These are phyloP conservation scores for Chesias legatella DNA, from an alignment of 2,888 invertebrate species.

Conservation along the genomic window DNA sequence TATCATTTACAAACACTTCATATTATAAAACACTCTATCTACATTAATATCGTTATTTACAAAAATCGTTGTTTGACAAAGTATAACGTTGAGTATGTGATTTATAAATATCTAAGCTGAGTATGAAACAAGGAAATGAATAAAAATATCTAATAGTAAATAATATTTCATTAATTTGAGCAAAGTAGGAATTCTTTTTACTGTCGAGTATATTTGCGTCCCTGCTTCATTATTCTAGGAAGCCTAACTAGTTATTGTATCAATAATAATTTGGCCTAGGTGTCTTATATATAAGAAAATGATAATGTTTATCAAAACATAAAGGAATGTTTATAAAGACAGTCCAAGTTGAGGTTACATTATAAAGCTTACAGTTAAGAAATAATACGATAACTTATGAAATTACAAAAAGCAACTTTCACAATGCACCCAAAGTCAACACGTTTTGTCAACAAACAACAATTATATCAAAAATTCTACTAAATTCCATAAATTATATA, in stretches of 20 bases:
- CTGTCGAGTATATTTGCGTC: slow-evolving; percentile 27
- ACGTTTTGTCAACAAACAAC: slow-evolving; percentile 58
- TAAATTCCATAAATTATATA: slow-evolving; percentile 73
- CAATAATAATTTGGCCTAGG: slow-evolving; percentile 11
- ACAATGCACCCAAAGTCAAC: slow-evolving; percentile 65
- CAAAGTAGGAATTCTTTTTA: slow-evolving; percentile 42
- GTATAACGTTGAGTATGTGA: slow-evolving; percentile 64
- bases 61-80: slow-evolving; percentile 43
- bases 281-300: slow-evolving; percentile 13
- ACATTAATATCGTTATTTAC: slow-evolving; percentile 46
- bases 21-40: slow-evolving; percentile 50
- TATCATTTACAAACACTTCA: slow-evolving; percentile 58
- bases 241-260: not conserved
- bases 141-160: slow-evolving; percentile 27
- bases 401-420: slow-evolving; percentile 35
- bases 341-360: slow-evolving; percentile 35
- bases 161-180: slow-evolving; percentile 37
- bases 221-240: slow-evolving; percentile 8
- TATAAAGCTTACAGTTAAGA: slow-evolving; percentile 37
- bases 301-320: slow-evolving; percentile 15
- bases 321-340: slow-evolving; percentile 31
- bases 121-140: slow-evolving; percentile 42
- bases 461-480: slow-evolving; percentile 64
- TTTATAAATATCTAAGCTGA: slow-evolving; percentile 53
- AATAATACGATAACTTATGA: slow-evolving; percentile 38